Evolutionary conservation across 2,888 invertebrate species (phyloP), one percentile per base, ranked within the genome.

Genomic region (Lithosia quadra): DNA sequence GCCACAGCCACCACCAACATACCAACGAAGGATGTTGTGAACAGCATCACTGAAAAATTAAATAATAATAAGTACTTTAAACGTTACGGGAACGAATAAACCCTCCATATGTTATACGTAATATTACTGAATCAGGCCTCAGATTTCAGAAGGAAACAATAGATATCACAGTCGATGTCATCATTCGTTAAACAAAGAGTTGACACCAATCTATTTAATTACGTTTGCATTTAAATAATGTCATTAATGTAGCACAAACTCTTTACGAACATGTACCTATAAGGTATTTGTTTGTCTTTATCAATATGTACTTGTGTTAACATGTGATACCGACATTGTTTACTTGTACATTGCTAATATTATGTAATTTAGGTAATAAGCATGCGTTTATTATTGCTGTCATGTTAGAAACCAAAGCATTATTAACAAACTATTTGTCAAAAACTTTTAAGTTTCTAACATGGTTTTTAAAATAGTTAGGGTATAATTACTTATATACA

Each of bases 1-100:
- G 93, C 95, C 1, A 96, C 82, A 0, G 96, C 96, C 8, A 97
- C 95, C 85, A 91, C 74, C 64, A 92, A 58, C 93, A 94, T 93
- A 1, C 91, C 92, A 34, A 83, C 84, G 74, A 91, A 95, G 0
- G 94, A 89, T 0, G 89, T 87, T 0, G 93, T 93, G 74, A 93
- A 92, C 73, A 95, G 84, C 93, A 94, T 94, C 70, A 94, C 95
- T 95, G 91, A n/a, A 49, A 43, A 49, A 18, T 49, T 49, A 49
- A 49, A n/a, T 8, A 2, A n/a, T 8, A 2, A 57, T 1, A 57
- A 57, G 1, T 56, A 13, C 15, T 56, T 56, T 56, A 24, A 21
- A 13, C 24, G 22, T 24, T 24, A 28, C 28, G 3, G 2, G 5
- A 28, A 28, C 28, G 5, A 28, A 28, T n/a, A n/a, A n/a, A n/a